A percentile compares a stretch with the other conserved stretches of the same genome.
Evolutionary conservation across 2,113 vertebrate species (phyloP).

Genomic region (Tachysurus vachellii): DNA sequence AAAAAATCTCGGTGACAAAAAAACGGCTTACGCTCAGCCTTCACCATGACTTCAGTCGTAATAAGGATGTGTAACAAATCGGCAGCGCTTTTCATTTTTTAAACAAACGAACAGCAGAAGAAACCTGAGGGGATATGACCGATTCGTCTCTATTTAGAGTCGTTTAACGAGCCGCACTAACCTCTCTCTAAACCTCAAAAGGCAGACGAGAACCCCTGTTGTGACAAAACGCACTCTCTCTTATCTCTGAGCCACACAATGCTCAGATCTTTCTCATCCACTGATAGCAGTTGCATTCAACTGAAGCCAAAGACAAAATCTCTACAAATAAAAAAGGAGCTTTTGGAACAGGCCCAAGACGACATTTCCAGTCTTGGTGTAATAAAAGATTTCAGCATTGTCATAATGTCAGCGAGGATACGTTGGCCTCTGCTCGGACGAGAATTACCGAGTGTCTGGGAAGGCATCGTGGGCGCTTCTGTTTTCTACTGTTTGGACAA

Average conservation of each 20-base stretch:
- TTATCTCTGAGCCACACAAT: constrained; percentile 4
- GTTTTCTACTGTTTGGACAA: constrained; percentile 50
- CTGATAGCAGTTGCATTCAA: not conserved
- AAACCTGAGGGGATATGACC: not conserved
- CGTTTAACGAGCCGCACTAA: not conserved
- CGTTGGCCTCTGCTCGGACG: constrained; percentile 16
- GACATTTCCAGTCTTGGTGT: not conserved
- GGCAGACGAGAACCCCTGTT: not conserved
- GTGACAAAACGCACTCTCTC: not conserved
- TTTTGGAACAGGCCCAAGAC: not conserved
- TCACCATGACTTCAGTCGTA: not conserved
- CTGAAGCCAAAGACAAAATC: not conserved
- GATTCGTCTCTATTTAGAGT: not conserved
- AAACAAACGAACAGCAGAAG: not conserved
- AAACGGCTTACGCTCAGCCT: not conserved
- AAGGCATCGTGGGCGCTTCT: constrained; percentile 46
- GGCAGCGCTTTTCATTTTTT: not conserved
- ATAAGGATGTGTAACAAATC: not conserved
- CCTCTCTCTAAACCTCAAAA: not conserved
- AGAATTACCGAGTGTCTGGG: constrained; percentile 43
- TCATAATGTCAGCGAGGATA: constrained; percentile 12
- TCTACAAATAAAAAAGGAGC: not conserved
- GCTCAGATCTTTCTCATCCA: not conserved
- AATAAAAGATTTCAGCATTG: constrained; percentile 11
- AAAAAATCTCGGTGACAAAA: not conserved